Evolutionary conservation across 1,140 invertebrate genomes (phyloP).

Genomic region (Stratiolaelaps scimitus): DNA sequence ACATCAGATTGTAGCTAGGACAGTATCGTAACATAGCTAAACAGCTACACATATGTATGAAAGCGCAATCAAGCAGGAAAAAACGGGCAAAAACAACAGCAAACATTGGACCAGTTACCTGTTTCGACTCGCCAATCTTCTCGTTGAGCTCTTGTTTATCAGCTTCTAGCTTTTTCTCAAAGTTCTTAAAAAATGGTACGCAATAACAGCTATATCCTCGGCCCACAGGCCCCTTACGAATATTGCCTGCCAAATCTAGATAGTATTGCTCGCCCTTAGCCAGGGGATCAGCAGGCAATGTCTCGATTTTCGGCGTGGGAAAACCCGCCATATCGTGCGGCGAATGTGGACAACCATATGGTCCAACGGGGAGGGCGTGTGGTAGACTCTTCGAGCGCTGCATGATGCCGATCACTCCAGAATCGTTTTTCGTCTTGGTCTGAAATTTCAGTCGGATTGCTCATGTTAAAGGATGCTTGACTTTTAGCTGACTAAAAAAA

Average conservation of each 20-base stretch:
- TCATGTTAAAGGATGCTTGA: slow-evolving; percentile 24
- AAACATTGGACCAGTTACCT: not conserved
- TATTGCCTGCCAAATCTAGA: slow-evolving; percentile 85
- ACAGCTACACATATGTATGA: too few species aligned
- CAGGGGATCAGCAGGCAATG: slow-evolving; percentile 67
- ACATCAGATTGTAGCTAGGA: too few species aligned
- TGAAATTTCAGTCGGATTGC: slow-evolving; percentile 29
- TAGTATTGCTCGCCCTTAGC: slow-evolving; percentile 83
- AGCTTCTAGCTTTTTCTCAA: slow-evolving; percentile 68
- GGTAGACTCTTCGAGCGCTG: slow-evolving; percentile 10
- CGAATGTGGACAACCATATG: slow-evolving; percentile 70
- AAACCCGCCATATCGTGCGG: slow-evolving; percentile 67
- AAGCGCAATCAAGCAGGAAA: too few species aligned
- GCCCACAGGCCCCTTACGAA: slow-evolving; percentile 80
- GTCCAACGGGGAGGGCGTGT: slow-evolving; percentile 43
- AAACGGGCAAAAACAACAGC: too few species aligned
- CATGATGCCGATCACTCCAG: slow-evolving; percentile 8
- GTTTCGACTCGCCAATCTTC: slow-evolving; percentile 53
- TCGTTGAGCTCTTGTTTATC: slow-evolving; percentile 72
- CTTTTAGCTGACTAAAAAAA: too few species aligned
- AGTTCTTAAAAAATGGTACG: slow-evolving; percentile 65
- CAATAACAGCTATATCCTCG: slow-evolving; percentile 71
- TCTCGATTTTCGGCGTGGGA: slow-evolving; percentile 66
- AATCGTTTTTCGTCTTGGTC: slow-evolving; percentile 32
- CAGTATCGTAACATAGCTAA: too few species aligned